These are phyloP conservation scores for Barypeithes pellucidus DNA, from an alignment of 2,888 invertebrate species.

Conservation along the genomic window DNA sequence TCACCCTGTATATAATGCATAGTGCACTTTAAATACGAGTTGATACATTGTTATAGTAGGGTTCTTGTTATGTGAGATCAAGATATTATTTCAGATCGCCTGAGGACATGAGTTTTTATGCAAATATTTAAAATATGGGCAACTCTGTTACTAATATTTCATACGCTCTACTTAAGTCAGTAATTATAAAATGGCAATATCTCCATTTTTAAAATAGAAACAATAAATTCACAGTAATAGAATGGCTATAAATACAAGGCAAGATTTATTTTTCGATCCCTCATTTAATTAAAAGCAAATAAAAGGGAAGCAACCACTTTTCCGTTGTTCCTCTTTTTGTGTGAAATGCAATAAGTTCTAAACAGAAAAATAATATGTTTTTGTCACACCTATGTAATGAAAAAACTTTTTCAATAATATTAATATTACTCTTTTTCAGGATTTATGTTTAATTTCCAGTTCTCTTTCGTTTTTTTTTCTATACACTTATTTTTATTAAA, in stretches of 20 bases:
- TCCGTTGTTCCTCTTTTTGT: constrained; percentile 5
- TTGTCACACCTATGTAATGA: constrained; percentile 11
- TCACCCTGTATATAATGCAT: no score
- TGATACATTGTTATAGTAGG: no score
- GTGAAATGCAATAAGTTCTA: background rate
- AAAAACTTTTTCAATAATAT: constrained; percentile 21
- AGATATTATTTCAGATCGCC: no score
- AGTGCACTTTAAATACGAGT: no score
- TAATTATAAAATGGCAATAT: no score
- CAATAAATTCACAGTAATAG: background rate
- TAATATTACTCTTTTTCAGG: constrained; percentile 12
- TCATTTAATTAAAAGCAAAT: constrained; percentile 9
- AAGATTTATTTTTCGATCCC: background rate
- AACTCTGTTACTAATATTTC: no score
- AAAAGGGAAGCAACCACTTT: constrained; percentile 1
- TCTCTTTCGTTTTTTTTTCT: background rate
- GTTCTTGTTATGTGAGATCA: no score
- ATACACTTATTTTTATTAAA: background rate
- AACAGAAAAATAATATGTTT: constrained; percentile 9
- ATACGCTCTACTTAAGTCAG: no score
- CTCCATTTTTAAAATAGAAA: no score
- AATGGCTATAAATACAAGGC: background rate
- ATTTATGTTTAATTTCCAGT: background rate
- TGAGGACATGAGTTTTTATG: no score
- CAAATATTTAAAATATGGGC: no score